Evolutionary conservation across 1,140 invertebrate species (phyloP).

Genomic region (Hyphantria cunea): DNA sequence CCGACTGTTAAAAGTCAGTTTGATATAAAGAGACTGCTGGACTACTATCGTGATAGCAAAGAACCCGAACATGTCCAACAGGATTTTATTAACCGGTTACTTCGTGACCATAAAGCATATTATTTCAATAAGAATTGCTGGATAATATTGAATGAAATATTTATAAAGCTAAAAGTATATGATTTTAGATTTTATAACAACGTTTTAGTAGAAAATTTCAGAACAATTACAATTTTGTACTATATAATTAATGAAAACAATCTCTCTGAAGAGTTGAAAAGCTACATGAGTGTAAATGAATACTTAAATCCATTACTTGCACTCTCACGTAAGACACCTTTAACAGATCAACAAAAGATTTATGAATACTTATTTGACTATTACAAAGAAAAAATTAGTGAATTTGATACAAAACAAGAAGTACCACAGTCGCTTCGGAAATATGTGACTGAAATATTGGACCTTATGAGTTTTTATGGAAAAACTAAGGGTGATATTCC

Average conservation of each 20-base stretch:
- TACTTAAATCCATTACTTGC: slow-evolving; percentile 34
- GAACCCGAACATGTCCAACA: slow-evolving; percentile 47
- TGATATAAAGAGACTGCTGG: slow-evolving; percentile 47
- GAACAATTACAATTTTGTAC: slow-evolving; percentile 43
- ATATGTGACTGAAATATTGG: slow-evolving; percentile 22
- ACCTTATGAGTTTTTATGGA: slow-evolving; percentile 17
- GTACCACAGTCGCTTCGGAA: slow-evolving; percentile 31
- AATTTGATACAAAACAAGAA: slow-evolving; percentile 32
- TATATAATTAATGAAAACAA: slow-evolving; percentile 46
- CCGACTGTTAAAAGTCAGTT: slow-evolving; percentile 47
- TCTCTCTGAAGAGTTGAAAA: slow-evolving; percentile 38
- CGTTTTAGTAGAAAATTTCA: slow-evolving; percentile 31
- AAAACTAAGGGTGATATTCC: slow-evolving; percentile 46
- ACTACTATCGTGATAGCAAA: slow-evolving; percentile 60
- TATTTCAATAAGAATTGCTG: slow-evolving; percentile 53
- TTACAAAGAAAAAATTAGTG: slow-evolving; percentile 39
- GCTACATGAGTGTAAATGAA: slow-evolving; percentile 29
- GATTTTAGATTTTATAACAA: slow-evolving; percentile 23
- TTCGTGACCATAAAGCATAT: slow-evolving; percentile 47
- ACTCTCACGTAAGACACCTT: slow-evolving; percentile 35
- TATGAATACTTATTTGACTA: slow-evolving; percentile 45
- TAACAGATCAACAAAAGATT: slow-evolving; percentile 39
- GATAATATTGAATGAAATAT: slow-evolving; percentile 52
- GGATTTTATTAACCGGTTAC: slow-evolving; percentile 47
- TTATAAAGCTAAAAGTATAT: slow-evolving; percentile 53